A percentile compares a stretch with the other conserved stretches of the same genome.
Evolutionary conservation across 1,140 invertebrate species (phyloP).

Genomic region (Mactra quadrangularis): DNA sequence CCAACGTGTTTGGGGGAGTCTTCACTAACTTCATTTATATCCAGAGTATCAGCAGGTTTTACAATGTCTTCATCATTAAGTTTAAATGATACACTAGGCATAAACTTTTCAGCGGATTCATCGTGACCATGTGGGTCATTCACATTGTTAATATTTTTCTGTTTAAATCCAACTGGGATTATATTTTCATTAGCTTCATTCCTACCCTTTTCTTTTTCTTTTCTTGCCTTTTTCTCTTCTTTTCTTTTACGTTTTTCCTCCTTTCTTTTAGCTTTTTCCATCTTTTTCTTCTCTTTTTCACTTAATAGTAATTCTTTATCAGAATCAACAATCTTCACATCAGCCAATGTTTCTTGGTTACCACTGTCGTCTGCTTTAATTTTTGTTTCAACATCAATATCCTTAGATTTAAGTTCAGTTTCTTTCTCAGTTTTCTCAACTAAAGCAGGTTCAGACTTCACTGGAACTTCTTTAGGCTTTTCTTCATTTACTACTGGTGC

Average conservation of each 20-base stretch:
- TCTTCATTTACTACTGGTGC: not conserved
- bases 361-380: no score
- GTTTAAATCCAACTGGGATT: not conserved
- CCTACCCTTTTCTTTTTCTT: constrained; percentile 9
- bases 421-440: not conserved
- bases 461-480: not conserved
- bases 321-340: not conserved
- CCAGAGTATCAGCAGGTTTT: not conserved
- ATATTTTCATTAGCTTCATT: not conserved
- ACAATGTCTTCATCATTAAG: not conserved
- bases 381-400: no score
- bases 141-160: constrained; percentile 16
- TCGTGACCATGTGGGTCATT: constrained; percentile 16
- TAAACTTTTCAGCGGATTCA: not conserved
- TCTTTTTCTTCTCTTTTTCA: constrained; percentile 28
- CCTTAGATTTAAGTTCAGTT: no score
- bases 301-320: not conserved
- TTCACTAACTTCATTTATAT: no score
- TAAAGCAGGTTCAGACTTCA: not conserved
- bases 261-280: constrained; percentile 30
- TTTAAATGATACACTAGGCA: not conserved
- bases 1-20: no score
- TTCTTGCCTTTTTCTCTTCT: constrained; percentile 38
- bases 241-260: constrained; percentile 25
- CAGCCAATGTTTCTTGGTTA: not conserved